Evolutionary conservation across 2,113 vertebrate species (phyloP), one percentile per base, ranked within the genome.

Genomic region (Crotalus helleri): DNA sequence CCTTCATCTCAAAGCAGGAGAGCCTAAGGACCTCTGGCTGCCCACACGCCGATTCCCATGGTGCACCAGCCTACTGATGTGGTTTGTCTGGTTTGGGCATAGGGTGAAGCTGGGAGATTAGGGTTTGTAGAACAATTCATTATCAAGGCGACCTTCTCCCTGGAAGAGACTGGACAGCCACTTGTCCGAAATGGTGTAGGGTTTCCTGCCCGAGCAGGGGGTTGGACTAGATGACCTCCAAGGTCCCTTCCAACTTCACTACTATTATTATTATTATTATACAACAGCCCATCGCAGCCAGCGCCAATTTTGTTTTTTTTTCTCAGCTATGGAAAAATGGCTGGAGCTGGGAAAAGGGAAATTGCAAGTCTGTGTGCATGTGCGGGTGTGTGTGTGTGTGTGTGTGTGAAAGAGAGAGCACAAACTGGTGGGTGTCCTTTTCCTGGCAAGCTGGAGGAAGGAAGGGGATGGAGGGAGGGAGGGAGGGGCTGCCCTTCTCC

Each of bases 271-370:
- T 39, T 39, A 39, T 39, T 39, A 39, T 39, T 15, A 7, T 19
- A 17, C 5, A 17, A 3, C n/a, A 39, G 69, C 69, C 29, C 29
- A 19, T n/a, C 13, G 0, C n/a, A 33, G 5, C n/a, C 64, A 17
- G 0, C 0, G 5, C 13, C 3, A 10, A 29, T 8, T 21, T 17
- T 26, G 10, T 0, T 0, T 7, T 7, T 7, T 33, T 33, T 81
- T 7, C 69, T 39, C 69, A 39, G 33, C 69, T 81, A 1, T 8
- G 33, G 15, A 39, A 21, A 81, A 39, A 39, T 21, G 69, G 33
- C 69, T 21, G 69, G 69, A 81, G 69, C 33, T 81, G 69, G 33
- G 69, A 81, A 81, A 81, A 81, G 69, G 69, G 69, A 81, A 81
- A 81, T 44, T 0, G 69, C 15, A 19, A 5, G n/a, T 69, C 10